These are phyloP conservation scores for Mystacides longicornis DNA, from an alignment of 2,888 invertebrate species.

Conservation along the genomic window DNA sequence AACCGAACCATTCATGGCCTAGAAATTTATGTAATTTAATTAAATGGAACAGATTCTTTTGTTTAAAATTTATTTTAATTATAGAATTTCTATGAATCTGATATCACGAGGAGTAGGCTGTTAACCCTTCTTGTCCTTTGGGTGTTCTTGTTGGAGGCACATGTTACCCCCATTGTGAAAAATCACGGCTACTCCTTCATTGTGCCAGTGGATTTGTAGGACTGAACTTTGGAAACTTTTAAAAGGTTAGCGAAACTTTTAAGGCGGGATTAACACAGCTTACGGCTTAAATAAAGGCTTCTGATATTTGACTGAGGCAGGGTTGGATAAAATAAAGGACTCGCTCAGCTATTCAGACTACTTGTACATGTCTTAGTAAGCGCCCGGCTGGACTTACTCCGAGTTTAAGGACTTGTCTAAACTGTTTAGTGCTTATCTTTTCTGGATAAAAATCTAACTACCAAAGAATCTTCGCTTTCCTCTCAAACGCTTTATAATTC, in stretches of 20 bases:
- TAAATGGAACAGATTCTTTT: not conserved
- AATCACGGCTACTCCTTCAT: not conserved
- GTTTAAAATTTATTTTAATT: slow-evolving; percentile 1
- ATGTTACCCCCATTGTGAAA: slow-evolving; percentile 1
- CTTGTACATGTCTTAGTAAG: too few species aligned
- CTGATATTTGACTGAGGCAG: not conserved
- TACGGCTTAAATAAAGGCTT: not conserved
- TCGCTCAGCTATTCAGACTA: too few species aligned
- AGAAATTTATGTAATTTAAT: slow-evolving; percentile 1
- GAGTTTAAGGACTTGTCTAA: too few species aligned
- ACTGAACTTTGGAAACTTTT: not conserved
- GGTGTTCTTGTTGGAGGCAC: not conserved
- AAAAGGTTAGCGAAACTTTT: not conserved
- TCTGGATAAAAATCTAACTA: too few species aligned
- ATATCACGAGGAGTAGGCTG: not conserved
- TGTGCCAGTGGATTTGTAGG: not conserved
- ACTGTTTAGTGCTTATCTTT: too few species aligned
- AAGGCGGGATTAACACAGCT: not conserved
- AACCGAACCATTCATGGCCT: not conserved
- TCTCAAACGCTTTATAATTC: too few species aligned
- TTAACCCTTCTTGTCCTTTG: not conserved
- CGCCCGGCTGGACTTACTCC: too few species aligned
- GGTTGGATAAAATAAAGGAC: not conserved
- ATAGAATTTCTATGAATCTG: not conserved
- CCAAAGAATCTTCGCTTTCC: too few species aligned